Percentiles rank a stretch among this genome's conserved stretches.
These are phyloP conservation scores for Gymnosoma rotundatum DNA, from an alignment of 2,888 invertebrate species.

Conservation along the genomic window DNA sequence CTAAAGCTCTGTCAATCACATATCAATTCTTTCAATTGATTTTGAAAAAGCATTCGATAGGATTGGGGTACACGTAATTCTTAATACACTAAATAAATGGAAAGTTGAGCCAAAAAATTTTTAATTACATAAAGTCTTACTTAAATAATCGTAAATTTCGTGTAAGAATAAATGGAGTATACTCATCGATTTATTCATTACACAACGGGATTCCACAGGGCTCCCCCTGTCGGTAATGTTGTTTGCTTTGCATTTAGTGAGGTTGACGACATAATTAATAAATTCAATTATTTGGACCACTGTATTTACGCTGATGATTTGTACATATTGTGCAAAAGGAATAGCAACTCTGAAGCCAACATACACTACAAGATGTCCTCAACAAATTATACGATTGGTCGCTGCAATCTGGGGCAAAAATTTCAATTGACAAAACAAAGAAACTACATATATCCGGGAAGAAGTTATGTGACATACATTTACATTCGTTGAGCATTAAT, in stretches of 20 bases:
- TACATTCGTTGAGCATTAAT: not conserved
- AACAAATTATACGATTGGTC: not conserved
- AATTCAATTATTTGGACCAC: too few relatives aligned
- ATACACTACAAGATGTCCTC: not conserved
- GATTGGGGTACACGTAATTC: not conserved
- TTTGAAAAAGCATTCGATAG: not conserved
- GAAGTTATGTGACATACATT: too few relatives aligned
- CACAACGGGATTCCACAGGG: too few relatives aligned
- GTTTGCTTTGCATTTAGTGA: too few relatives aligned
- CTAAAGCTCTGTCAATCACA: not conserved
- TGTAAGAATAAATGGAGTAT: not conserved
- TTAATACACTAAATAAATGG: not conserved
- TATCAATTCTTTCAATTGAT: not conserved
- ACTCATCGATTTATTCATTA: slow-evolving; percentile 8
- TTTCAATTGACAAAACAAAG: not conserved
- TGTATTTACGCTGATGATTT: slow-evolving; percentile 43
- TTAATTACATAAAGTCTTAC: slow-evolving; percentile 13
- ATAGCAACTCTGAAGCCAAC: not conserved
- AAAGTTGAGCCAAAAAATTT: not conserved
- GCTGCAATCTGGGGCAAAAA: not conserved
- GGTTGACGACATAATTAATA: too few relatives aligned
- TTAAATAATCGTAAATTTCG: slow-evolving; percentile 27
- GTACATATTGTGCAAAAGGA: slow-evolving; percentile 47
- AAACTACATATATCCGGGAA: too few relatives aligned
- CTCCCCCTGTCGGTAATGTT: too few relatives aligned